Conservation (phyloP, 1,140 invertebrate species). For the Bactericera cockerelli region DNA sequence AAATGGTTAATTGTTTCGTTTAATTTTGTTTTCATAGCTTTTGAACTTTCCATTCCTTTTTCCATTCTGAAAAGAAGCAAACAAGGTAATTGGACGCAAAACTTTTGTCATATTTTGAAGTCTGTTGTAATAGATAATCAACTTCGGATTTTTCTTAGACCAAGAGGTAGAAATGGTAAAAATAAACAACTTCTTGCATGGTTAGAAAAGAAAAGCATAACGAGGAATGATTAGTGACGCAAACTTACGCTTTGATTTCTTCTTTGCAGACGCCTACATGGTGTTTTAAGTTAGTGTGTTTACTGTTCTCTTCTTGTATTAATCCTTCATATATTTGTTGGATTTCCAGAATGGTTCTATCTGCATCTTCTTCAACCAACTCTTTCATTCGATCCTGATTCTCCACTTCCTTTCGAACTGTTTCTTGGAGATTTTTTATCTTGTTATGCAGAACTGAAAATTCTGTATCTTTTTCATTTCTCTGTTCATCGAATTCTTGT, state of each 20-base stretch:
- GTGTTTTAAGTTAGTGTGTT: neutral
- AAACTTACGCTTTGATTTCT: neutral
- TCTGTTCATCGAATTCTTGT: neutral
- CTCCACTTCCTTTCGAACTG: neutral
- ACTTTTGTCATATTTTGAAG: too few species aligned
- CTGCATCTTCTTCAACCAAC: neutral
- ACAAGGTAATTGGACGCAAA: too few species aligned
- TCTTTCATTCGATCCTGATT: neutral
- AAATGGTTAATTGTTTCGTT: neutral
- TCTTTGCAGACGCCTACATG: neutral
- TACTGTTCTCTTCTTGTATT: neutral
- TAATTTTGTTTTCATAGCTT: neutral
- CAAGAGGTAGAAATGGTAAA: too few species aligned
- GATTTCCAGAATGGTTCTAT: constrained; percentile 1
- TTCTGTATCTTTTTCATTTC: neutral
- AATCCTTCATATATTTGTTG: neutral
- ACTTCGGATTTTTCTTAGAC: too few species aligned
- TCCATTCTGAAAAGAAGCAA: too few species aligned
- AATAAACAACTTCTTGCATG: too few species aligned
- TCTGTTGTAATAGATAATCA: too few species aligned
- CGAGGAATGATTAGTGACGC: too few species aligned
- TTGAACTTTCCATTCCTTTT: neutral
- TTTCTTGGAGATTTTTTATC: neutral
- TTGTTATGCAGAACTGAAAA: neutral
- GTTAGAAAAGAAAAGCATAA: too few species aligned